These are phyloP conservation scores for Alosa sapidissima DNA, from an alignment of 2,797 vertebrate genomes.

Conservation along the genomic window DNA sequence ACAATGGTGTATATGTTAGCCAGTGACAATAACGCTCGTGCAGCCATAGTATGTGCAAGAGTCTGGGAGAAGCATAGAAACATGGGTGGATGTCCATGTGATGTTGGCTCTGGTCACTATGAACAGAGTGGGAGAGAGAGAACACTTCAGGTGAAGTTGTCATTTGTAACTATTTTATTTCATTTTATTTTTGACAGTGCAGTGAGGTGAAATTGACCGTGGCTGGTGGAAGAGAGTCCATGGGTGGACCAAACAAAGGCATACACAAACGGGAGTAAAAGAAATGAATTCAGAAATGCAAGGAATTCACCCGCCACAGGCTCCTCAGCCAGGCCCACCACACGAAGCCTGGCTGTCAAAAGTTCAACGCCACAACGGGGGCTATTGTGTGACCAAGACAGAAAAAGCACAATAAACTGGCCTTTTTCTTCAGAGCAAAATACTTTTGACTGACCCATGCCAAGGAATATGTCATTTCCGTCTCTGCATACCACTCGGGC, in stretches of 20 bases:
- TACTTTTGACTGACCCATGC: conserved; percentile 62
- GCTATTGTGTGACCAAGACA: conserved; percentile 65
- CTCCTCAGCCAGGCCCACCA: conserved; percentile 60
- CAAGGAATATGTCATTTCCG: conserved; percentile 59
- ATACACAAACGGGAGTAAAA: conserved; percentile 60
- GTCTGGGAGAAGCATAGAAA: not conserved
- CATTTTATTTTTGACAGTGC: not conserved
- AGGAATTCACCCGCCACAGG: conserved; percentile 73
- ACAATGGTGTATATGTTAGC: not conserved
- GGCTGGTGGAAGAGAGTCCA: conserved; percentile 37
- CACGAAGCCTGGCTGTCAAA: conserved; percentile 71
- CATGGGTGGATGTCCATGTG: not conserved
- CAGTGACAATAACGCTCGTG: not conserved
- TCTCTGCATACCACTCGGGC: not conserved
- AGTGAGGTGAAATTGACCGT: not conserved
- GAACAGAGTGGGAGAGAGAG: not conserved
- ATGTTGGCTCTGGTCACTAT: not conserved
- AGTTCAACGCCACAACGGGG: conserved; percentile 73
- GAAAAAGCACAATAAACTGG: conserved; percentile 62
- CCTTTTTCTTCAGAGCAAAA: conserved; percentile 60
- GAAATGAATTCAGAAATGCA: conserved; percentile 65
- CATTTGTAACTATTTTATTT: not conserved
- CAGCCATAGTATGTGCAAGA: conserved; percentile 10
- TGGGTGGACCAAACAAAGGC: conserved; percentile 53
- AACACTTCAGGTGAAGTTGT: not conserved